Evolutionary conservation across 2,797 vertebrate species (phyloP).

Genomic region (Furcifer pardalis): DNA sequence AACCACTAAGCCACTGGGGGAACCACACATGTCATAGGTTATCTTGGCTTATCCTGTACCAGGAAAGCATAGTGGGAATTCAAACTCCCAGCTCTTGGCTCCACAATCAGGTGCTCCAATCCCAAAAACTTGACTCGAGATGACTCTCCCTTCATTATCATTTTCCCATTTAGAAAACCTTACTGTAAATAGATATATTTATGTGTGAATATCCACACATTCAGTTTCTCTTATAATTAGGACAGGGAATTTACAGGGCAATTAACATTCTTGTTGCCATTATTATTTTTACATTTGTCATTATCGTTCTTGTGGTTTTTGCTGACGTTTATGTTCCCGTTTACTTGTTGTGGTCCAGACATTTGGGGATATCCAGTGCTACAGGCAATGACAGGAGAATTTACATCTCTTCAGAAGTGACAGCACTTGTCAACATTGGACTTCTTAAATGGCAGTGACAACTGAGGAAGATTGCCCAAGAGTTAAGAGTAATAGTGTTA

Average conservation of each 20-base stretch:
- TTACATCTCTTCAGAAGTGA: constrained; percentile 28
- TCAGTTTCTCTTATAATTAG: constrained; percentile 47
- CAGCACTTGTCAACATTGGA: constrained; percentile 21
- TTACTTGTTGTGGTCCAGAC: constrained; percentile 4
- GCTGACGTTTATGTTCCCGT: not conserved
- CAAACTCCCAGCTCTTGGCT: too few relatives aligned
- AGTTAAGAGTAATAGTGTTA: constrained; percentile 41
- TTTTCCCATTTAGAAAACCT: constrained; percentile 10
- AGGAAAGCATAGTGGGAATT: too few relatives aligned
- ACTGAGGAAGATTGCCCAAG: constrained; percentile 45
- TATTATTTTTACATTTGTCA: too few relatives aligned
- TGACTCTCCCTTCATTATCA: constrained; percentile 12
- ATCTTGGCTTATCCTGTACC: too few relatives aligned
- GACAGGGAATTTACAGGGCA: constrained; percentile 52
- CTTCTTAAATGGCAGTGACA: constrained; percentile 33
- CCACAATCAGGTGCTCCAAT: not conserved
- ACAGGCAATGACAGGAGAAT: constrained; percentile 4
- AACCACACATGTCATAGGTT: too few relatives aligned
- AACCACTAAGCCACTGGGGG: too few relatives aligned
- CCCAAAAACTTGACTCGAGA: not conserved
- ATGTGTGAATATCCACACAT: constrained; percentile 24
- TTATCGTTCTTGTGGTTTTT: not conserved
- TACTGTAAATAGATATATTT: constrained; percentile 38
- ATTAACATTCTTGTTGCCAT: constrained; percentile 28
- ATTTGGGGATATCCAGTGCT: constrained; percentile 23